Evolutionary conservation across 1,140 invertebrate genomes (phyloP).

Genomic region (Probaryconus sp.): DNA sequence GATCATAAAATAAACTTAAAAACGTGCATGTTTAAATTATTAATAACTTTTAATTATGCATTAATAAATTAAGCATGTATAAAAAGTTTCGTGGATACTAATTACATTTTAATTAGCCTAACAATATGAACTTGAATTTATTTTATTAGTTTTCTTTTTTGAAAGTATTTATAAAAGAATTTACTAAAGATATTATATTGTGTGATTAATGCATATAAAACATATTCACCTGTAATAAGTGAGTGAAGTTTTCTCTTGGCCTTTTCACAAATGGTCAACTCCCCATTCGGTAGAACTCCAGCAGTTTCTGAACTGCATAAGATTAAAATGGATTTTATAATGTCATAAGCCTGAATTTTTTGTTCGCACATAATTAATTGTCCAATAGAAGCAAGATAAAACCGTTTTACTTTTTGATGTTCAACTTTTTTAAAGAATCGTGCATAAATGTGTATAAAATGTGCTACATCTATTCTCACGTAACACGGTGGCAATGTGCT

Average conservation of each 20-base stretch:
- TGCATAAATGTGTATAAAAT: slow-evolving; percentile 23
- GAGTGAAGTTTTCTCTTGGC: not conserved
- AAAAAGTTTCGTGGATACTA: too few relatives aligned
- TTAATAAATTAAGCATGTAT: too few relatives aligned
- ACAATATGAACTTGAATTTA: too few relatives aligned
- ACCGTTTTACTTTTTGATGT: not conserved
- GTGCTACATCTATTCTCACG: slow-evolving; percentile 22
- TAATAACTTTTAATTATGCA: too few relatives aligned
- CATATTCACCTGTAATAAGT: slow-evolving; percentile 8
- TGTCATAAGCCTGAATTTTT: not conserved
- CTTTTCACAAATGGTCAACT: slow-evolving; percentile 1
- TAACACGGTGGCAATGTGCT: slow-evolving; percentile 9
- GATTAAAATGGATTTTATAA: slow-evolving; percentile 2
- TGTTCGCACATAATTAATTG: slow-evolving; percentile 15
- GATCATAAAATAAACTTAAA: too few relatives aligned
- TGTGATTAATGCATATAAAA: too few relatives aligned
- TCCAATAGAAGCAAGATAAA: slow-evolving; percentile 18
- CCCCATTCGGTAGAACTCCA: not conserved
- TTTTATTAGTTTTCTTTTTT: too few relatives aligned
- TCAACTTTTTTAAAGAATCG: slow-evolving; percentile 7
- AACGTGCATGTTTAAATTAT: too few relatives aligned
- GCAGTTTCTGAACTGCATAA: not conserved
- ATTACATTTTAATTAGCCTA: too few relatives aligned
- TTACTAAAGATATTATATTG: too few relatives aligned
- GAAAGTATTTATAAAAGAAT: too few relatives aligned